phyloP scores from a whole-genome alignment of 2,888 invertebrate genomes.

The Nephrotoma flavescens region DNA sequence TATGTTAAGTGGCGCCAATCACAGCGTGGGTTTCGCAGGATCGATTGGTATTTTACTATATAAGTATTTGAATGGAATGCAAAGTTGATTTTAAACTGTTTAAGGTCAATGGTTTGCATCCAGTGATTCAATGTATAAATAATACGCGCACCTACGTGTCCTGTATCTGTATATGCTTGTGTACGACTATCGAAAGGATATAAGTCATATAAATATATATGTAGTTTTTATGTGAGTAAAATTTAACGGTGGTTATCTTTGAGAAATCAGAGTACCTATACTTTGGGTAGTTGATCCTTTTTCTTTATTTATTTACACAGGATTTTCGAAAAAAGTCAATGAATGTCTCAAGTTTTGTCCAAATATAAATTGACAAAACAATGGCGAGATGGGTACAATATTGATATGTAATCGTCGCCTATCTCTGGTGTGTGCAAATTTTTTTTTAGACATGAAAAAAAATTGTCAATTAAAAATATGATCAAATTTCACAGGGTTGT shows the following conservation, averaged over 20 bases:
- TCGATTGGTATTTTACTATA: neutral
- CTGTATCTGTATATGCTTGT: neutral
- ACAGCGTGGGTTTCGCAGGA: neutral
- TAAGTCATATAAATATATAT: neutral
- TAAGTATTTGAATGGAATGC: neutral
- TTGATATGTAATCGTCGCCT: neutral
- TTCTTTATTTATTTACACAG: neutral
- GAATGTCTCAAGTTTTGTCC: neutral
- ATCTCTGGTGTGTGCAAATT: neutral
- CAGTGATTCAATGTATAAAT: neutral
- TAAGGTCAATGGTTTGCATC: neutral
- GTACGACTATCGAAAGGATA: neutral
- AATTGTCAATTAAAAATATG: neutral
- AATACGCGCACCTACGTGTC: neutral
- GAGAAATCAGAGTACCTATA: neutral
- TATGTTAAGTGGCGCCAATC: neutral
- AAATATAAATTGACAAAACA: neutral
- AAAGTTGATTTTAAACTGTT: neutral
- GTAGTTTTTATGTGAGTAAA: neutral
- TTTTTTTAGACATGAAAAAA: neutral
- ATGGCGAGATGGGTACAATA: neutral
- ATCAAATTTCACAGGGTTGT: neutral
- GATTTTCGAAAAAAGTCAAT: neutral
- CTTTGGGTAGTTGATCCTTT: neutral
- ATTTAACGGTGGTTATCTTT: neutral